phyloP scores from a whole-genome alignment of 2,113 vertebrate genomes.

The Dicerorhinus sumatrensis region DNA sequence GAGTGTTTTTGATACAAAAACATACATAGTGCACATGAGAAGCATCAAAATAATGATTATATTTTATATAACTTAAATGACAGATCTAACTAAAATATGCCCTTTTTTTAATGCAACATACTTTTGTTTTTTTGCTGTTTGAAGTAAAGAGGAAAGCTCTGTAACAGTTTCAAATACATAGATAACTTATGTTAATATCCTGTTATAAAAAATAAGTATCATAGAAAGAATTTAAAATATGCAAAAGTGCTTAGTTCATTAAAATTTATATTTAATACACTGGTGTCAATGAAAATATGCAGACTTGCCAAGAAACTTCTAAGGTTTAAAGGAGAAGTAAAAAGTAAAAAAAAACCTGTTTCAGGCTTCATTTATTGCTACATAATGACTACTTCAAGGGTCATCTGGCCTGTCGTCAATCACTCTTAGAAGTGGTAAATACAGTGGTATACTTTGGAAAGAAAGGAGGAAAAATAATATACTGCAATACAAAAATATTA shows the following conservation, averaged over 20 bases:
- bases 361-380: slow-evolving; percentile 85
- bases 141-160: slow-evolving; percentile 62
- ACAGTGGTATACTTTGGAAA: slow-evolving; percentile 57
- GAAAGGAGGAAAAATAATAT: slow-evolving; percentile 62
- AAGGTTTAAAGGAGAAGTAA: slow-evolving; percentile 68
- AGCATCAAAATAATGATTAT: slow-evolving; percentile 77
- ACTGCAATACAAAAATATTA: slow-evolving; percentile 87
- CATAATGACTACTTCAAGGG: slow-evolving; percentile 71
- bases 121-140: slow-evolving; percentile 65
- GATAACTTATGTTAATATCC: slow-evolving; percentile 76
- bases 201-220: slow-evolving; percentile 87
- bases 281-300: slow-evolving; percentile 81
- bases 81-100: slow-evolving; percentile 51
- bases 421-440: slow-evolving; percentile 73
- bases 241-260: slow-evolving; percentile 76
- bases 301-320: slow-evolving; percentile 66
- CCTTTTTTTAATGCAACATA: slow-evolving; percentile 5
- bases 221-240: slow-evolving; percentile 82
- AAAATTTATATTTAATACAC: slow-evolving; percentile 85
- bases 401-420: slow-evolving; percentile 70
- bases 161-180: slow-evolving; percentile 79
- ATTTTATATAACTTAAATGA: slow-evolving; percentile 77
- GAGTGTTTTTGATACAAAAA: slow-evolving; percentile 85
- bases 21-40: slow-evolving; percentile 79
- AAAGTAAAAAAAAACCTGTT: slow-evolving; percentile 63